A percentile compares a stretch with the other conserved stretches of the same genome.
These are phyloP conservation scores for Poeciliopsis gracilis DNA, from an alignment of 2,797 vertebrate species.

Conservation along the genomic window DNA sequence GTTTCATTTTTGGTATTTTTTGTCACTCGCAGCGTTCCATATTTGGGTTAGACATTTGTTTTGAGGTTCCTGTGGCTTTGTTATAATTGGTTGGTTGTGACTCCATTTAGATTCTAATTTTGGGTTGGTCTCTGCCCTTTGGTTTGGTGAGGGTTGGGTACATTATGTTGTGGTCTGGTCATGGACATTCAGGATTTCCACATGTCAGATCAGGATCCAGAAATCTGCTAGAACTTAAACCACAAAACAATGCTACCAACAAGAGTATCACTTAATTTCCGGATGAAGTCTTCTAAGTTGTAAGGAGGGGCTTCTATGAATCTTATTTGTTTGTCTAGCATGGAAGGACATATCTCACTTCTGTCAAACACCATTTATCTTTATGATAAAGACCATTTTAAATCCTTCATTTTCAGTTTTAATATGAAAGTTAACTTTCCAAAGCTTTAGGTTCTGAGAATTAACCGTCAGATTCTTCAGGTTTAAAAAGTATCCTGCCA, in stretches of 20 bases:
- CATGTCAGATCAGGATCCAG: background rate
- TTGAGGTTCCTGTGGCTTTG: background rate
- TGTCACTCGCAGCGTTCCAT: background rate
- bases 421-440: background rate
- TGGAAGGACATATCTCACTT: background rate
- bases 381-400: background rate
- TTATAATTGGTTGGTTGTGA: background rate
- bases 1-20: background rate
- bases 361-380: background rate
- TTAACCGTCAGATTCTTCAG: background rate
- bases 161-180: background rate
- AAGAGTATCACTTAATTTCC: background rate
- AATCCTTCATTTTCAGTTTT: background rate
- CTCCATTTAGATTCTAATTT: background rate
- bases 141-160: background rate
- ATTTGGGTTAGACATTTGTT: background rate
- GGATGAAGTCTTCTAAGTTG: background rate
- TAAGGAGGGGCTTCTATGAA: background rate
- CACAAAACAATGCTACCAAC: background rate
- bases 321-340: background rate
- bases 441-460: background rate
- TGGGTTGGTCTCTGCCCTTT: background rate
- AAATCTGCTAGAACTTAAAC: background rate
- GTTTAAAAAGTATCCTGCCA: background rate
- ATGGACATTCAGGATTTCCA: background rate